Evolutionary conservation across 2,888 invertebrate genomes (phyloP), one percentile per base, ranked within the genome.

Genomic region (Camptogramma bilineatum): DNA sequence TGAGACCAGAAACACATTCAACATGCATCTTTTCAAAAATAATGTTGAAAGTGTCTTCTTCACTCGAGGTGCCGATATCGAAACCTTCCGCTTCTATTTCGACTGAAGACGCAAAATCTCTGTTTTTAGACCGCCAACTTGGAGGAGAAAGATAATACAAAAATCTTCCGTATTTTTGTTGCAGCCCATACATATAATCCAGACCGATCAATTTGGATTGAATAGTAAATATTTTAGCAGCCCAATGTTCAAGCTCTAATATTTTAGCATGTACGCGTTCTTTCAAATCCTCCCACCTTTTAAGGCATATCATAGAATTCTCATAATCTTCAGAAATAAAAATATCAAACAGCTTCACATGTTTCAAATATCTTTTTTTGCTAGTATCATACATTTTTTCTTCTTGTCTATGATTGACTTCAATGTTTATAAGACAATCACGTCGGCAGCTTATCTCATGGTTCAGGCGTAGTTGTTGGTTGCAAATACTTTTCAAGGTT

Each of bases 161-260:
- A 85, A 96, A 96, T 73, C 94, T 93, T 57, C 95, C 95, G 80
- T 95, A 96, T 82, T 94, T 94, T 79, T 95, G 95, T 62, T 94
- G 94, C 51, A 93, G 85, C 53, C 94, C 82, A 92, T 95, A 96
- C 69, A 91, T 92, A 74, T 95, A 95, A 73, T 95, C 95, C 60
- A 95, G 87, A 21, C 93, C 92, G 65, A 95, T 94, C 19, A 96
- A 86, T 68, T 81, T 84, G n/a, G 92, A 90, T 47, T 78, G 85
- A 24, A 84, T 82, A 17, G 80, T 81, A 66, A 90, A 91, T 57
- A 82, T 81, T 71, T 86, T 75, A 58, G 73, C 74, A 0, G 94
- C 92, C 19, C 94, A 77, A 69, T 84, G 77, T 75, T 94, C 87
- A 66, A 93, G 84, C 66, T 93, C 90, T 31, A 78, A 78, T 62